phyloP scores from a whole-genome alignment of 2,113 vertebrate species.

The Sakesphorus luctuosus region DNA sequence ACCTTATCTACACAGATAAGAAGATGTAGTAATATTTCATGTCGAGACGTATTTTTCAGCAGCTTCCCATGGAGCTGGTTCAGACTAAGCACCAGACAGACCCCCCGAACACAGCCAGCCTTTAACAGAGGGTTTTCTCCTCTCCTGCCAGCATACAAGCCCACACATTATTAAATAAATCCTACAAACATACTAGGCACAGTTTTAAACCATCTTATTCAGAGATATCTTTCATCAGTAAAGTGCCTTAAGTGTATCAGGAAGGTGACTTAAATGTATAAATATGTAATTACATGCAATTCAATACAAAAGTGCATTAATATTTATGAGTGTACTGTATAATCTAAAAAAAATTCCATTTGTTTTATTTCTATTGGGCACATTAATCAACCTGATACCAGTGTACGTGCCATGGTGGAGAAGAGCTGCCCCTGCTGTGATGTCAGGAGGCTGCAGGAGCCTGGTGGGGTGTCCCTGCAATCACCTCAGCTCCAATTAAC shows the following conservation, averaged over 20 bases:
- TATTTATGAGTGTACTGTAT: slow-evolving; percentile 73
- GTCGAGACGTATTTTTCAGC: slow-evolving; percentile 37
- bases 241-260: slow-evolving; percentile 62
- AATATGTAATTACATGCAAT: slow-evolving; percentile 71
- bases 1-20: slow-evolving; percentile 52
- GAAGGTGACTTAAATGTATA: slow-evolving; percentile 70
- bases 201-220: slow-evolving; percentile 65
- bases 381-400: slow-evolving; percentile 68
- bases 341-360: slow-evolving; percentile 68
- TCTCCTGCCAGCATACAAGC: slow-evolving; percentile 35
- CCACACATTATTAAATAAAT: slow-evolving; percentile 66
- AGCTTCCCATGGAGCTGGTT: slow-evolving; percentile 24
- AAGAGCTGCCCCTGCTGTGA: slow-evolving; percentile 8
- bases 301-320: slow-evolving; percentile 69
- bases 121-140: slow-evolving; percentile 14
- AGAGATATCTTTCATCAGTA: slow-evolving; percentile 50
- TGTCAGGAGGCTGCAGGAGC: slow-evolving; percentile 8
- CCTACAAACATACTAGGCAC: slow-evolving; percentile 58
- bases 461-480: slow-evolving; percentile 1
- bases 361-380: slow-evolving; percentile 71
- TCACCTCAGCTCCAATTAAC: background rate
- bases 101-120: background rate
- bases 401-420: background rate
- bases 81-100: background rate
- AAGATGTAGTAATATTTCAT: slow-evolving; percentile 52